Evolutionary conservation across 2,888 invertebrate genomes (phyloP), one percentile per base, ranked within the genome.

Genomic region (Eupithecia pulchellata): DNA sequence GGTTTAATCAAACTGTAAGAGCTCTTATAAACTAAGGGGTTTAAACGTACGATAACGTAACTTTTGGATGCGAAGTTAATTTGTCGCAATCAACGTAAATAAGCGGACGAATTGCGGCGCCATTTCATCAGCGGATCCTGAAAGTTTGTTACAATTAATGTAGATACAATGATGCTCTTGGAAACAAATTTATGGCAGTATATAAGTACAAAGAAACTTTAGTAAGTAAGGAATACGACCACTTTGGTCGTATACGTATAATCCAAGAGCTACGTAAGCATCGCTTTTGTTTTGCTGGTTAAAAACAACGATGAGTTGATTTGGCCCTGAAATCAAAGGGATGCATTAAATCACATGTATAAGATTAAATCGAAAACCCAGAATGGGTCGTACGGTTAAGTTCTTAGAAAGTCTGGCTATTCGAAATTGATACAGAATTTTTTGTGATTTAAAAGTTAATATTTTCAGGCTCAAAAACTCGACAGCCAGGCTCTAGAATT

Each of bases 101-200:
- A 73, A 69, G 61, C 69, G 57, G 67, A 69, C 42, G 66, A 66
- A 69, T 64, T 66, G 69, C 61, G 69, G 69, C 64, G 64, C 42
- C 64, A 68, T 76, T 75, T 74, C 74, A 75, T 76, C 75, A 76
- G 58, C 67, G 69, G 67, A 71, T 68, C 72, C 73, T 73, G 62
- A 63, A 62, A 64, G 58, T 52, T 32, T 20, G 20, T 30, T 60
- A 11, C 14, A 30, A 29, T 60, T 60, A 32, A 11, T 13, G 52
- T 25, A 52, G 52, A 25, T 52, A 52, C 25, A 52, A 52, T 25
- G 52, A 47, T 11, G 42, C n/a, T 42, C 5, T 9, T 52, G 13
- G 25, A 52, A 25, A 25, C 4, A 25, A 47, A 47, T 47, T 20
- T 47, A 47, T 20, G 20, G 11, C 20, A 2, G n/a, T 5, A 47